Evolutionary conservation across 2,797 vertebrate species (phyloP).

Genomic region (Periophthalmus magnuspinnatus): DNA sequence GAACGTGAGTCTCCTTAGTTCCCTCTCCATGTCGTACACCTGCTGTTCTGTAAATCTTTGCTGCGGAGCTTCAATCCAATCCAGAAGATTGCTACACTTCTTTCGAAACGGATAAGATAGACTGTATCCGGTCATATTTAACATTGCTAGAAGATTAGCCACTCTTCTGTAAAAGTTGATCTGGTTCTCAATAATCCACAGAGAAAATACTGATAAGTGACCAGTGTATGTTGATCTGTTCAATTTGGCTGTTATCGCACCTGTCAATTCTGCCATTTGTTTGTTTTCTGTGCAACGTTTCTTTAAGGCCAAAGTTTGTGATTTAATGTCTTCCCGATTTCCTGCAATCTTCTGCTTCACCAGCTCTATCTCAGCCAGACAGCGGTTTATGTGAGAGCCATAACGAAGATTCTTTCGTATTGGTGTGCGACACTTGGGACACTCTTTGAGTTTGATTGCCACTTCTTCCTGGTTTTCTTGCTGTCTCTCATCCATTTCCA

Average conservation of each 20-base stretch:
- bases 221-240: slow-evolving; percentile 34
- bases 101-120: slow-evolving; percentile 6
- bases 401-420: slow-evolving; percentile 91
- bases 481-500: slow-evolving; percentile 68
- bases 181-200: slow-evolving; percentile 82
- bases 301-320: slow-evolving; percentile 57
- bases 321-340: slow-evolving; percentile 56
- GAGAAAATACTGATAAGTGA: slow-evolving; percentile 61
- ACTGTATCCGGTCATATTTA: slow-evolving; percentile 21
- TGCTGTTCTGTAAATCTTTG: slow-evolving; percentile 86
- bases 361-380: slow-evolving; percentile 86
- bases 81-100: slow-evolving; percentile 64
- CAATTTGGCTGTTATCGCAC: slow-evolving; percentile 55
- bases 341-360: slow-evolving; percentile 86
- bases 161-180: slow-evolving; percentile 77
- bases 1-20: slow-evolving; percentile 81
- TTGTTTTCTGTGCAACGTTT: slow-evolving; percentile 40
- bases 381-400: slow-evolving; percentile 83
- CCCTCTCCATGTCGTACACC: slow-evolving; percentile 81
- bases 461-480: slow-evolving; percentile 42
- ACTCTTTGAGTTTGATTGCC: slow-evolving; percentile 86
- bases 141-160: slow-evolving; percentile 60
- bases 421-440: slow-evolving; percentile 85
- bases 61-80: slow-evolving; percentile 69
- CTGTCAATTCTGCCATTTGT: accelerated